phyloP scores from a whole-genome alignment of 2,113 vertebrate genomes.

The Chloropsis cyanopogon region DNA sequence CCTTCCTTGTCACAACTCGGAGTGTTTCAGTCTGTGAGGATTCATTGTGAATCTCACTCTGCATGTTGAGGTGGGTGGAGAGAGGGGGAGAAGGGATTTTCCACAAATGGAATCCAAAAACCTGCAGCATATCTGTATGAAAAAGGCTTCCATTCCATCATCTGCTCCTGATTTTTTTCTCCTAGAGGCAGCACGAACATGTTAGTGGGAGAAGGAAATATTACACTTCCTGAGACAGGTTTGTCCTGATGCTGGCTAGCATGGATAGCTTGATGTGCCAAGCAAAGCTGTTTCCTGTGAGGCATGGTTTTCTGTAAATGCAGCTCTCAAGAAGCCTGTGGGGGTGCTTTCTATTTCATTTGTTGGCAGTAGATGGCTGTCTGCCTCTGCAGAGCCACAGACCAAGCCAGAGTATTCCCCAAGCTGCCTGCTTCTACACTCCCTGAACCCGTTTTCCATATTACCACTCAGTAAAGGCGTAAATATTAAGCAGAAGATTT shows the following conservation, averaged over 20 bases:
- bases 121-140: neutral
- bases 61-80: neutral
- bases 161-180: neutral
- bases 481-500: slow-evolving; percentile 67
- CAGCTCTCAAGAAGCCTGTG: neutral
- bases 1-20: neutral
- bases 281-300: neutral
- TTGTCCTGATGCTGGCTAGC: neutral
- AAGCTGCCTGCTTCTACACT: neutral
- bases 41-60: neutral
- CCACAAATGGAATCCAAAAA: neutral
- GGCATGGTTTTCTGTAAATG: neutral
- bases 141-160: slow-evolving; percentile 3
- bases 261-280: neutral
- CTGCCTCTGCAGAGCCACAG: slow-evolving; percentile 4
- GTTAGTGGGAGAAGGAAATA: neutral
- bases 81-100: slow-evolving; percentile 24
- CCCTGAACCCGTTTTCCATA: slow-evolving; percentile 13
- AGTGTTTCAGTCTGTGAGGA: neutral
- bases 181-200: neutral
- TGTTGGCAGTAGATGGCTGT: slow-evolving; percentile 69
- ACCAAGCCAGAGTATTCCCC: slow-evolving; percentile 6
- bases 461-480: slow-evolving; percentile 25
- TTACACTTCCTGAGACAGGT: neutral
- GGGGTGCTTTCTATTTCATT: neutral